phyloP scores from a whole-genome alignment of 2,888 invertebrate species.

The Diploptera punctata region DNA sequence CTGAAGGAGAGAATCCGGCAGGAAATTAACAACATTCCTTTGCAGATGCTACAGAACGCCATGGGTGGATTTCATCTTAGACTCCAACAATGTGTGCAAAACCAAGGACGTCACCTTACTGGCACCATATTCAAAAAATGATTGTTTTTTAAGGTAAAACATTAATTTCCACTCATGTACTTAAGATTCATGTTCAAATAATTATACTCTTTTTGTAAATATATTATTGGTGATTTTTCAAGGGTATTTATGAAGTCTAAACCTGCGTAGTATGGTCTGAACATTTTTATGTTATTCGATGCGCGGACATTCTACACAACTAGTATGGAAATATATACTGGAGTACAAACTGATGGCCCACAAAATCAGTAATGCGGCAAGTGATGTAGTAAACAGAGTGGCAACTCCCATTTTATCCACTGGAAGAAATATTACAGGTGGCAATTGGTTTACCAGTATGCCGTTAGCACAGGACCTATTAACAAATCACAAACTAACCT shows the following conservation, averaged over 20 bases:
- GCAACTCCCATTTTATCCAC: not conserved
- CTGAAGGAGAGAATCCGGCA: too few relatives aligned
- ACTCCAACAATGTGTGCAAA: too few relatives aligned
- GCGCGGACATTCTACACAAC: not conserved
- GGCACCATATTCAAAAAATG: too few relatives aligned
- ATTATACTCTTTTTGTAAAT: too few relatives aligned
- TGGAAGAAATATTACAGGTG: not conserved
- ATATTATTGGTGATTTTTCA: too few relatives aligned
- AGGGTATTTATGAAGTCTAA: conserved; percentile 11
- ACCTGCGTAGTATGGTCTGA: not conserved
- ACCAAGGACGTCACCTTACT: too few relatives aligned
- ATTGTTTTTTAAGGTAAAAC: too few relatives aligned
- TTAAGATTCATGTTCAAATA: too few relatives aligned
- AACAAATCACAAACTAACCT: not conserved
- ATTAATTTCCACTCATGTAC: too few relatives aligned
- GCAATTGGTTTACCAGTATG: conserved; percentile 5
- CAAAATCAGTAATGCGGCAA: not conserved
- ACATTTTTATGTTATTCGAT: not conserved
- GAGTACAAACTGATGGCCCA: not conserved
- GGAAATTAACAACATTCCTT: too few relatives aligned
- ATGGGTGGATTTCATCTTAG: too few relatives aligned
- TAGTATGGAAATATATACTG: not conserved
- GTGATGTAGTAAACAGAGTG: conserved; percentile 5
- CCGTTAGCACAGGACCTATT: not conserved
- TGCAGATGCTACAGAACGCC: too few relatives aligned